Conservation (phyloP, 2,113 vertebrate species). For the Scolopax mira region DNA sequence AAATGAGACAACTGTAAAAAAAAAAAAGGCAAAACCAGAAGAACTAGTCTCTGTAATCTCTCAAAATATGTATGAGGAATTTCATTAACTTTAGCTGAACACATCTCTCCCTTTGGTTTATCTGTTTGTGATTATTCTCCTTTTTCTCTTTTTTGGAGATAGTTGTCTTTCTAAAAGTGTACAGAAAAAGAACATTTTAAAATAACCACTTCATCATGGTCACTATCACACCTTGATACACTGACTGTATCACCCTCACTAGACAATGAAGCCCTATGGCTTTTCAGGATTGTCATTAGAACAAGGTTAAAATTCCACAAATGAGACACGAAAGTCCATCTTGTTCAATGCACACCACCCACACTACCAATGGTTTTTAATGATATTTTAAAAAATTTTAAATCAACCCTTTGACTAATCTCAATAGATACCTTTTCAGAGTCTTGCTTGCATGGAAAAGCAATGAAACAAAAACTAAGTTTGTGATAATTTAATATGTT, state of each 20-base stretch:
- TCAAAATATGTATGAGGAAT: background rate
- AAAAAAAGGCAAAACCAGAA: background rate
- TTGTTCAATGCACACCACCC: background rate
- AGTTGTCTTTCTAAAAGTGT: background rate
- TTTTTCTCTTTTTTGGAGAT: background rate
- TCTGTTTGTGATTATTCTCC: background rate
- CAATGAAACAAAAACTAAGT: background rate
- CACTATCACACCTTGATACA: background rate
- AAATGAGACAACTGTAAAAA: background rate
- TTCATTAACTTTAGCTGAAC: slow-evolving; percentile 25
- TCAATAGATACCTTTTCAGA: background rate
- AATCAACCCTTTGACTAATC: background rate
- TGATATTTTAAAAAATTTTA: background rate
- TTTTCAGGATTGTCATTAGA: background rate
- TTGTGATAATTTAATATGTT: background rate
- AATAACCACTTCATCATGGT: background rate
- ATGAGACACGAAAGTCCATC: background rate
- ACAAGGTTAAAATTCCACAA: background rate
- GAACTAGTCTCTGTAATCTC: background rate
- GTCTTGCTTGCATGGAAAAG: background rate
- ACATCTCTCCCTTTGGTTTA: background rate
- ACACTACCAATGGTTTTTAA: background rate
- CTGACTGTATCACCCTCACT: background rate
- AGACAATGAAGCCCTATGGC: background rate
- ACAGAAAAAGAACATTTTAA: slow-evolving; percentile 2